Percentiles rank a stretch among this genome's conserved stretches.
These are phyloP conservation scores for Cotesia vestalis DNA, from an alignment of 1,140 invertebrate species.

Conservation along the genomic window DNA sequence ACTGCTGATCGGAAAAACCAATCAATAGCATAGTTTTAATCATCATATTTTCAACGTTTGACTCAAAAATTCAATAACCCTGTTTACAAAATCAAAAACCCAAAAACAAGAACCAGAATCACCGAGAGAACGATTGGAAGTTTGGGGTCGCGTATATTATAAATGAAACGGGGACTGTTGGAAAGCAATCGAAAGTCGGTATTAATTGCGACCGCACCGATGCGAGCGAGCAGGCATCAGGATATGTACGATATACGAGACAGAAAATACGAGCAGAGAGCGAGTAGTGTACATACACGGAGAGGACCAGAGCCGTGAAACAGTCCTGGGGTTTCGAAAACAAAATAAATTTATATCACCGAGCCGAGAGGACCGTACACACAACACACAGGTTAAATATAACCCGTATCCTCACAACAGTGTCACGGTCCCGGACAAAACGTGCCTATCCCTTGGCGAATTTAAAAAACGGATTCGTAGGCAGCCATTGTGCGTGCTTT, in stretches of 20 bases:
- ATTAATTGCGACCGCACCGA: conserved; percentile 29
- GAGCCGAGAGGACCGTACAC: conserved; percentile 1
- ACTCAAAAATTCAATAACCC: too few relatives aligned
- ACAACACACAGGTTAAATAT: conserved; percentile 10
- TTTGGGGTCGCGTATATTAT: not conserved
- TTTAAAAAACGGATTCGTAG: conserved; percentile 30
- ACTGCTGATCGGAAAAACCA: too few relatives aligned
- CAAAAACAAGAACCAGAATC: not conserved
- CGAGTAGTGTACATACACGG: not conserved
- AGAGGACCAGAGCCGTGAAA: too few relatives aligned
- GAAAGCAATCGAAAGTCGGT: conserved; percentile 27
- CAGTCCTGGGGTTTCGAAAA: conserved; percentile 25
- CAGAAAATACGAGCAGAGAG: conserved; percentile 34
- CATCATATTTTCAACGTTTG: too few relatives aligned
- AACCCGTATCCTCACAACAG: not conserved
- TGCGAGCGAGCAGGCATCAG: conserved; percentile 29
- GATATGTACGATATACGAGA: not conserved
- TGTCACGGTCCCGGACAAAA: conserved; percentile 7
- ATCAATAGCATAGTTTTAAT: too few relatives aligned
- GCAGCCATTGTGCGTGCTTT: conserved; percentile 20
- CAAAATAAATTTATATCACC: conserved; percentile 42
- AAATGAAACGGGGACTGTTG: not conserved
- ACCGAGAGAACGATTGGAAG: not conserved
- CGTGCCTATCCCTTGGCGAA: conserved; percentile 26
- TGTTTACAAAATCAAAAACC: not conserved